Evolutionary conservation across 2,797 vertebrate species (phyloP).

Genomic region (Brachymystax lenok): DNA sequence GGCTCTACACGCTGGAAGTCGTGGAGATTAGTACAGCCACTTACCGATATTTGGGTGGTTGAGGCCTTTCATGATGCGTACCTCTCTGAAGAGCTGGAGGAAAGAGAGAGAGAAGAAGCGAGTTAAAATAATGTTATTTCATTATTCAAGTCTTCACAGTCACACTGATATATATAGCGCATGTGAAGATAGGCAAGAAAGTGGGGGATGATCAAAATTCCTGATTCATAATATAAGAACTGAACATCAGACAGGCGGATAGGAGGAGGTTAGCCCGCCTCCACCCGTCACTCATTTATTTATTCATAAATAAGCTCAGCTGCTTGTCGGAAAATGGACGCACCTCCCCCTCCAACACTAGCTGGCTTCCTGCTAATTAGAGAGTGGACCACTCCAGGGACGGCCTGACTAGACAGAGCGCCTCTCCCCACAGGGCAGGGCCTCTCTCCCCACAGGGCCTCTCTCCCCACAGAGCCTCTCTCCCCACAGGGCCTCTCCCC

Average conservation of each 20-base stretch:
- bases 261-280: background rate
- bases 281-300: background rate
- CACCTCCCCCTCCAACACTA: background rate
- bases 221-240: background rate
- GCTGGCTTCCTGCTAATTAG: constrained; percentile 6
- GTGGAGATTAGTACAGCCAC: constrained; percentile 30
- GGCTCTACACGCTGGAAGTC: background rate
- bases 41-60: constrained; percentile 95
- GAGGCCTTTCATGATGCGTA: constrained; percentile 93
- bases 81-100: constrained; percentile 87
- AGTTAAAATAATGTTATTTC: background rate
- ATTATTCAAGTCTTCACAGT: background rate
- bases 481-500: constrained; percentile 30
- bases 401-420: constrained; percentile 29
- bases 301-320: constrained; percentile 9
- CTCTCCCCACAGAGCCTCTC: constrained; percentile 25
- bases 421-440: constrained; percentile 41
- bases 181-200: background rate
- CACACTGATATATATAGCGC: no score
- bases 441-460: background rate
- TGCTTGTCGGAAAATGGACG: background rate
- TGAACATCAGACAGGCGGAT: background rate
- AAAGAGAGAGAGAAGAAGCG: background rate
- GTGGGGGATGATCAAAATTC: background rate
- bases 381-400: constrained; percentile 36